phyloP scores from a whole-genome alignment of 2,113 vertebrate genomes.

The Anas platyrhynchos region DNA sequence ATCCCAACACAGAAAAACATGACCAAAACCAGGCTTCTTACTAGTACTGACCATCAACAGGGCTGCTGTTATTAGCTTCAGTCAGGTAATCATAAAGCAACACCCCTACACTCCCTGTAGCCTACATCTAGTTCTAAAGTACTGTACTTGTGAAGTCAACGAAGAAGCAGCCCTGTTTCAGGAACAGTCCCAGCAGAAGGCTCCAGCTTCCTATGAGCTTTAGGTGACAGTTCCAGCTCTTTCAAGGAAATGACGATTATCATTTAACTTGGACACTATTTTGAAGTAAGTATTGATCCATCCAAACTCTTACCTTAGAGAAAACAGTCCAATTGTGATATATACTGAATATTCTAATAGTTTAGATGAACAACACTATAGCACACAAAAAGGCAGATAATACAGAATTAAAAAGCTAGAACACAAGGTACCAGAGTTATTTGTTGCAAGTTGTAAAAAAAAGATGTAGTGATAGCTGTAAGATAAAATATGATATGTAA shows the following conservation, averaged over 20 bases:
- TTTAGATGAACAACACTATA: neutral
- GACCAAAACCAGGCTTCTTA: neutral
- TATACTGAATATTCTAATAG: neutral
- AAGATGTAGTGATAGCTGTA: neutral
- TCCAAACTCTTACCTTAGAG: neutral
- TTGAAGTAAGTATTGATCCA: constrained; percentile 35
- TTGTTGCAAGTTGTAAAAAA: neutral
- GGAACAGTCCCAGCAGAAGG: neutral
- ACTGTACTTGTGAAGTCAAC: neutral
- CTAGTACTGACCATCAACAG: neutral
- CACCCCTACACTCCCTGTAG: neutral
- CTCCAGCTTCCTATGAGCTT: neutral
- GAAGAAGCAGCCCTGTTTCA: neutral
- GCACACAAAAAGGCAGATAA: neutral
- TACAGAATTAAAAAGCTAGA: neutral
- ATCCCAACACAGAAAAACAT: neutral
- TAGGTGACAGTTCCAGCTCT: neutral
- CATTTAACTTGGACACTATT: constrained; percentile 6
- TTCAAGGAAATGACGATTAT: neutral
- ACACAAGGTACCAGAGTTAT: neutral
- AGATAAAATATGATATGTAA: neutral
- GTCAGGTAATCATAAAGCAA: neutral
- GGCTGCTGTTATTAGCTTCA: neutral
- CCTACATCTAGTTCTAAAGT: neutral
- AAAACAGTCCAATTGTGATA: neutral